Conservation (phyloP, 2,797 vertebrate genomes). For the Onychomys arenicola region DNA sequence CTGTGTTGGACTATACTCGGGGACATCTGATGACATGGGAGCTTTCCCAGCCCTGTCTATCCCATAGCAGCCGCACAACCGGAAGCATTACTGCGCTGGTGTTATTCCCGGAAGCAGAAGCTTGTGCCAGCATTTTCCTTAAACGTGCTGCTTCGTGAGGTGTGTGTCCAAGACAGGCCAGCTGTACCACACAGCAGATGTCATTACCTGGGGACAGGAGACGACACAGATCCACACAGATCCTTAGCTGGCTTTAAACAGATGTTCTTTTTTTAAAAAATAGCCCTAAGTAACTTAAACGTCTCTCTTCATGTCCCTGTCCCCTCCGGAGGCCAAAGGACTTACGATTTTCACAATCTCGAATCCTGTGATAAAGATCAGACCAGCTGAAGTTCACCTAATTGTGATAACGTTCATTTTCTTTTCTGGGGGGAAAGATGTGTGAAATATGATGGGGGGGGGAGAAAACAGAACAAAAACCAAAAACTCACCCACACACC, state of each 20-base stretch:
- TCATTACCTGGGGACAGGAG: slow-evolving; percentile 72
- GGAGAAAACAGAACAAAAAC: not conserved
- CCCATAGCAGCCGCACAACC: slow-evolving; percentile 30
- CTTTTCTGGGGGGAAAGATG: not conserved
- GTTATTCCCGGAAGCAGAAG: slow-evolving; percentile 57
- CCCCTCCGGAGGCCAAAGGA: not conserved
- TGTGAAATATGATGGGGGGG: not conserved
- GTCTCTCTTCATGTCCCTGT: slow-evolving; percentile 58
- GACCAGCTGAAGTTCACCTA: not conserved
- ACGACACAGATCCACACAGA: slow-evolving; percentile 1
- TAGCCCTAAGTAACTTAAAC: not conserved
- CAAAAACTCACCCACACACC: slow-evolving; percentile 93
- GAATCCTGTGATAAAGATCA: not conserved
- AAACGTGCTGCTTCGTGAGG: slow-evolving; percentile 37
- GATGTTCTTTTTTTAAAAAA: slow-evolving; percentile 67
- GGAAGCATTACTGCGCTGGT: slow-evolving; percentile 53
- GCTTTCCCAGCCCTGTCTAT: slow-evolving; percentile 10
- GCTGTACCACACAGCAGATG: slow-evolving; percentile 60
- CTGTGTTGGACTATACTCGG: not conserved
- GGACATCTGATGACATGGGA: slow-evolving; percentile 25
- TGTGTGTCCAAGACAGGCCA: slow-evolving; percentile 51
- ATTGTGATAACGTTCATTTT: not conserved
- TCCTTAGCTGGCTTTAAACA: slow-evolving; percentile 77
- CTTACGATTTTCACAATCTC: not conserved
- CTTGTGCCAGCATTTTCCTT: slow-evolving; percentile 60